Evolutionary conservation across 2,113 vertebrate genomes (phyloP), one percentile per base, ranked within the genome.

Genomic region (Todiramphus saurophagus): DNA sequence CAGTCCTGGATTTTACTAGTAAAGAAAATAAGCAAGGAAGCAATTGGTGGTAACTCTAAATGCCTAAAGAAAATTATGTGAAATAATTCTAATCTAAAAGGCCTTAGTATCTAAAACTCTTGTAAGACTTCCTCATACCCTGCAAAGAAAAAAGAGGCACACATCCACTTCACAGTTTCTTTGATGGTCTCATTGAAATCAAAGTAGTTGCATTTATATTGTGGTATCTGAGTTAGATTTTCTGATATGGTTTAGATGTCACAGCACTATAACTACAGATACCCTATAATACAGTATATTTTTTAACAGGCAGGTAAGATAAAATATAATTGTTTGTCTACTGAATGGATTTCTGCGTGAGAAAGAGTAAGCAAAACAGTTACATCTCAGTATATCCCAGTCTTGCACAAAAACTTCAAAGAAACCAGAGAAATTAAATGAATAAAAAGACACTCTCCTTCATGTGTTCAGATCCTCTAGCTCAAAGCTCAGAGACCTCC

Each of bases 1-100:
- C 21, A 48, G 17, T 48, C 69, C 35, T 75, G 81, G 35, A 59
- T 81, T 90, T 92, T 39, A 86, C 59, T 21, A 31, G 21, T 16
- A n/a, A 75, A 89, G 80, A 87, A 86, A 83, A 50, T 70, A 75
- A 85, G 75, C 48, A 87, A 74, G 53, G 58, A 96, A 93, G 27
- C 66, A 79, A 13, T 75, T 94, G 62, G 81, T 85, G 48, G 16
- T 67, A 68, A 68, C 77, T 87, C 33, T 72, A 69, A 87, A 69
- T 53, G 44, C 44, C 66, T 87, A 41, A 90, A 73, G 85, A 72
- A 93, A 94, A 85, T 73, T 7, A 73, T 53, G 60, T 31, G 27
- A 72, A 85, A 74, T 44, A 60, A 58, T 85, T 87, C 37, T 77
- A 87, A 93, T 41, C 19, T 63, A 59, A 87, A 93, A 91, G 31